Base-by-base conservation (phyloP, 2,797 vertebrate genomes). In the Clarias fuscus region DNA sequence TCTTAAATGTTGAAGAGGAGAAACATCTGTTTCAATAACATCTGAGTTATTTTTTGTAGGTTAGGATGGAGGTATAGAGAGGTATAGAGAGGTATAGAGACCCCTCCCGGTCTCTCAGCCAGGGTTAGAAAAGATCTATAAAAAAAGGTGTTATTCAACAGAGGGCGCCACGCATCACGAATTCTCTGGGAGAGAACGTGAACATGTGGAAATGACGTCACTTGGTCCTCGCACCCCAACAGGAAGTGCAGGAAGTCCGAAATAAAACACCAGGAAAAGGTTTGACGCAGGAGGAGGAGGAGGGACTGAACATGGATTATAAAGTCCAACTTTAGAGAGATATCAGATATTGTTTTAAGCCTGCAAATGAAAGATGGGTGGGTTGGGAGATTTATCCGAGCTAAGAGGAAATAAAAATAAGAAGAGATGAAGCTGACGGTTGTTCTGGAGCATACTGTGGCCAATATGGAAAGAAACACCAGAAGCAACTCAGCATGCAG, bases 211-310 rank as follows among this genome's bases (percentile, higher is more conserved):
- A 86, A 67, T 82, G 30, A 82, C 61, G 20, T 10, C 73, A n/a
- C 40, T 67, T 84, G 78, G 18, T 65, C 58, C 72, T 78, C 40
- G 15, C 62, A 68, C 59, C 78, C 78, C 24, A 75, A 73, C 88
- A 90, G 88, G 90, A 92, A 91, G 85, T 18, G 17, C 82, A 90
- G 91, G 89, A 92, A 89, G 89, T 88, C 84, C 78, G 88, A 89
- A 88, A 88, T 89, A 86, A 89, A 89, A 90, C 86, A 84, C 83
- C 86, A 90, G 88, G 88, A 89, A 91, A 89, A 67, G 71, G 68
- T 85, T 85, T 86, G 75, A 65, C 40, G 67, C 81, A 79, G 78
- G 20, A n/a, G 5, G 59, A 64, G 72, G 62, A 82, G 56, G 79
- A 83, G 68, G 53, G 81, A 80, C 64, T 15, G 8, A 59, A 43